Percentiles rank a stretch among this genome's conserved stretches.
These are phyloP conservation scores for Sthenelais limicola DNA, from an alignment of 2,888 invertebrate genomes.

Conservation along the genomic window DNA sequence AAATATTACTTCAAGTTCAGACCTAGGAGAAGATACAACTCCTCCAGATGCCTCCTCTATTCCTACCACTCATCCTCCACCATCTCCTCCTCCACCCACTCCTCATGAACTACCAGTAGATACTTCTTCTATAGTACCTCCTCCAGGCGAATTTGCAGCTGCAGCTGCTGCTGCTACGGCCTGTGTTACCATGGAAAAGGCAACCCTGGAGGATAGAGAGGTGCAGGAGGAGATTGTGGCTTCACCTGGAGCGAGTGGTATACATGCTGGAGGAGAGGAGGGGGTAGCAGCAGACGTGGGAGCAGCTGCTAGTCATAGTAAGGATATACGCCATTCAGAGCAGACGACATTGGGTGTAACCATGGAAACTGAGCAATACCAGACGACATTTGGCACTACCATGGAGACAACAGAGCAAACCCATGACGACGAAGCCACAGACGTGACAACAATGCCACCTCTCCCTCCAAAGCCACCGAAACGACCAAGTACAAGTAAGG, in stretches of 20 bases:
- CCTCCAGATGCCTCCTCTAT: too few species aligned
- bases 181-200: too few species aligned
- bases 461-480: neutral
- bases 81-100: neutral
- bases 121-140: neutral
- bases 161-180: neutral
- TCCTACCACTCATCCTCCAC: too few species aligned
- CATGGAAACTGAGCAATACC: too few species aligned
- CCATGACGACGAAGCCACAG: neutral
- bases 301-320: too few species aligned
- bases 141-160: neutral
- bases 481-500: neutral
- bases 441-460: conserved; percentile 1
- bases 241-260: conserved; percentile 8
- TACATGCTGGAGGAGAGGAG: neutral
- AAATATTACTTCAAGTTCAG: too few species aligned
- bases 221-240: neutral
- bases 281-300: neutral
- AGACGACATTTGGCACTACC: too few species aligned
- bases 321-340: too few species aligned
- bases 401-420: too few species aligned
- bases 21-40: too few species aligned
- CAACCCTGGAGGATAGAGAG: too few species aligned
- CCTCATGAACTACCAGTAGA: neutral
- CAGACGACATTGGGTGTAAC: too few species aligned